Evolutionary conservation across 2,888 invertebrate genomes (phyloP).

Genomic region (Apoda limacodes): DNA sequence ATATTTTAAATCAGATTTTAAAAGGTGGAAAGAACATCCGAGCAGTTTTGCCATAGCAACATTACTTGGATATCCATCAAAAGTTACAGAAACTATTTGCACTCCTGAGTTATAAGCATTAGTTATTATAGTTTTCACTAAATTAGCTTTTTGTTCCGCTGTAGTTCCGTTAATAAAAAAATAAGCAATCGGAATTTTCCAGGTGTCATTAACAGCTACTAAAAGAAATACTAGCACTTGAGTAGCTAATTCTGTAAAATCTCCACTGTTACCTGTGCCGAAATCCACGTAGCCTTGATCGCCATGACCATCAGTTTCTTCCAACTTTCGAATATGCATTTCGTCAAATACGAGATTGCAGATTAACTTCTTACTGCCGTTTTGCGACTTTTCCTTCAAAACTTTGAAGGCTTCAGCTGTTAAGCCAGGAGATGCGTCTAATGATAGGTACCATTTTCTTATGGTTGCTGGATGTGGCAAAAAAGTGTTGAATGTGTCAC

Average conservation of each 20-base stretch:
- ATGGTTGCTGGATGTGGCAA: slow-evolving; percentile 4
- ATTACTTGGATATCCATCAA: no score
- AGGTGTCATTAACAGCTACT: slow-evolving; percentile 10
- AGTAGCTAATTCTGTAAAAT: slow-evolving; percentile 9
- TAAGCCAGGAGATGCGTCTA: slow-evolving; percentile 5
- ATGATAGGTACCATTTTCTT: slow-evolving; percentile 2
- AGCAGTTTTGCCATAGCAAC: no score
- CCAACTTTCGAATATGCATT: slow-evolving; percentile 5
- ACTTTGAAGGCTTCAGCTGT: slow-evolving; percentile 5
- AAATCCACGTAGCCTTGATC: slow-evolving; percentile 6
- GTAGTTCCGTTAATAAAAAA: no score
- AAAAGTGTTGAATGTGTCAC: slow-evolving; percentile 7
- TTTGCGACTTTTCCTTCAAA: slow-evolving; percentile 4
- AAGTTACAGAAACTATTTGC: no score
- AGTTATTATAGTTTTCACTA: no score
- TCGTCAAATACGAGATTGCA: slow-evolving; percentile 9
- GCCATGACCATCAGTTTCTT: slow-evolving; percentile 2
- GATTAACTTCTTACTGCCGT: not conserved
- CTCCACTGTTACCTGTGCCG: slow-evolving; percentile 4
- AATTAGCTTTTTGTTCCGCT: no score
- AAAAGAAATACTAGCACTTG: slow-evolving; percentile 15
- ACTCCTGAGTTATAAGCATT: no score
- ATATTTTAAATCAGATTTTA: no score
- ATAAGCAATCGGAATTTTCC: slow-evolving; percentile 14
- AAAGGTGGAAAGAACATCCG: no score